Base-by-base conservation (phyloP, 2,888 invertebrate genomes). In the Brachypterus glaber region DNA sequence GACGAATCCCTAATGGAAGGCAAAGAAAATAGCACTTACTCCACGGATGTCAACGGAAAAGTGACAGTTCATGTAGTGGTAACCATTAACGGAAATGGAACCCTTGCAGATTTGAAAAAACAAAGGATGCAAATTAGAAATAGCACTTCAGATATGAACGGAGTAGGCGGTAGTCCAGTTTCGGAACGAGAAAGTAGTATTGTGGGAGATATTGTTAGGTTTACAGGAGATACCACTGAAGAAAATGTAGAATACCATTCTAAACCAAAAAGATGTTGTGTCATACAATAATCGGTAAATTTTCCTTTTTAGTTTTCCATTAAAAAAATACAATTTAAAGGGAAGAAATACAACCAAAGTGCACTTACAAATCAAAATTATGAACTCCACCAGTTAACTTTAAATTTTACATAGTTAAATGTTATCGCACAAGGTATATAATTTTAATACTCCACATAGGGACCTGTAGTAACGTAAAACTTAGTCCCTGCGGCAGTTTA, bases 81-180 rank as follows among this genome's bases (percentile, higher is more conserved):
- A 67, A 79, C 85, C 70, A 89, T 87, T 60, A 82, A 81, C 62
- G 79, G 80, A 54, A 66, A 64, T 48, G 77, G 77, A 64, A 92
- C 92, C 34, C 73, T 95, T 53, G 84, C 92, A 36, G 92, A 93
- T 67, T 71, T 93, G 63, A 95, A 95, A 70, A 91, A 91, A 64
- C 90, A 92, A 61, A 74, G 93, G 47, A 79, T 88, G 45, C 85
- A 86, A 56, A 86, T 82, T 53, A 72, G 88, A 53, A 80, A 79
- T 58, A 77, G 75, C 38, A 74, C 71, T 46, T 72, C 73, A 0
- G 66, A 66, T 47, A 45, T 65, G 25, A 50, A 54, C 4, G 59
- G 62, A 14, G 55, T 57, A 55, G 38, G 69, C 53, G 68, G 65
- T 55, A 68, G 64, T 39, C n/a, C n/a, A n/a, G 44, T 63, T 24